A percentile compares a stretch with the other conserved stretches of the same genome.
Evolutionary conservation across 1,140 invertebrate genomes (phyloP).

Genomic region (Drosophila pandora): DNA sequence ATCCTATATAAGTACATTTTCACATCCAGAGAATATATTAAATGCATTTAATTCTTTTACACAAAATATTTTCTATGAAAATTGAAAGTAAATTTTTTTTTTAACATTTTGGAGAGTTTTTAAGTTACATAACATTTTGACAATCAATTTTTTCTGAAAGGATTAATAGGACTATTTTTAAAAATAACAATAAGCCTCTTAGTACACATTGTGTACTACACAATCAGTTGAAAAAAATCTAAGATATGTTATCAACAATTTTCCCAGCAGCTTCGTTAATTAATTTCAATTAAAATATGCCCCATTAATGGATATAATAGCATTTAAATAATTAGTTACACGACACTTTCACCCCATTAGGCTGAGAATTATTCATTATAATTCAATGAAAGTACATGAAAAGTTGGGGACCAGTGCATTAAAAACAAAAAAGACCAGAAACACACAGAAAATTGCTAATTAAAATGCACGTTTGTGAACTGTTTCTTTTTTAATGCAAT

Average conservation of each 20-base stretch:
- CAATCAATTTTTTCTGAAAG: neutral
- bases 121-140: neutral
- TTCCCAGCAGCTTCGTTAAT: conserved; percentile 54
- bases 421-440: conserved; percentile 23
- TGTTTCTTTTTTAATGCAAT: conserved; percentile 26
- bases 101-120: neutral
- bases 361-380: conserved; percentile 37
- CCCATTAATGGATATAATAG: conserved; percentile 64
- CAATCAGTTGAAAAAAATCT: conserved; percentile 12
- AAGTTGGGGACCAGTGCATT: conserved; percentile 30
- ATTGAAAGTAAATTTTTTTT: conserved; percentile 15
- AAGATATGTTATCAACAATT: conserved; percentile 49
- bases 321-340: conserved; percentile 79
- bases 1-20: conserved; percentile 17
- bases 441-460: conserved; percentile 57
- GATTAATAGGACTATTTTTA: neutral
- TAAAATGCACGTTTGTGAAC: conserved; percentile 61
- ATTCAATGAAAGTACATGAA: conserved; percentile 59
- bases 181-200: conserved; percentile 27
- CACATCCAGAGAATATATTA: neutral
- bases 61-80: neutral
- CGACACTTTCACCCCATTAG: neutral
- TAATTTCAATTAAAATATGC: conserved; percentile 73
- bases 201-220: neutral
- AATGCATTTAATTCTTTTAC: neutral